phyloP scores from a whole-genome alignment of 2,113 vertebrate species.

The Microcebus griseorufus region DNA sequence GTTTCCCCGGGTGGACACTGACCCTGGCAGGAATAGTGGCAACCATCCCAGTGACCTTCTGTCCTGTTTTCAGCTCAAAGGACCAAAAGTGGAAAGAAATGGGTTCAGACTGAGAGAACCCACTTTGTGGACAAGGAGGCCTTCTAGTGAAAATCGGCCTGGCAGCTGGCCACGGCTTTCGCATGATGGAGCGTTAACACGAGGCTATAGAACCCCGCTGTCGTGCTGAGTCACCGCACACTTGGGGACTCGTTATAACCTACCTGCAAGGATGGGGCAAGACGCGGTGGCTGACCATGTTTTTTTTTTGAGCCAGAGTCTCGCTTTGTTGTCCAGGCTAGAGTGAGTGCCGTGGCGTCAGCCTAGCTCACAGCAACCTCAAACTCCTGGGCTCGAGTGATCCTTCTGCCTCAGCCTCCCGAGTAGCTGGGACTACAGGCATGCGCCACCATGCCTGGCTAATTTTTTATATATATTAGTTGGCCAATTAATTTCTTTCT shows the following conservation, averaged over 20 bases:
- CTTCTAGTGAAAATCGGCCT: not conserved
- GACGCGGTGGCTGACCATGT: accelerated
- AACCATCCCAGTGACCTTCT: not conserved
- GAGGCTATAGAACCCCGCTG: accelerated
- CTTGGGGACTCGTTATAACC: not conserved
- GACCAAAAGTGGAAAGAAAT: not conserved
- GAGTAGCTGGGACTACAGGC: too few relatives aligned
- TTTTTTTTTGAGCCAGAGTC: not conserved
- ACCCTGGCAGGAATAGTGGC: not conserved
- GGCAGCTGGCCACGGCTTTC: not conserved
- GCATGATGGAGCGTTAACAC: accelerated
- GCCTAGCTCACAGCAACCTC: too few relatives aligned
- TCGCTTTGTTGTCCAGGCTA: too few relatives aligned
- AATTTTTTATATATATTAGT: too few relatives aligned
- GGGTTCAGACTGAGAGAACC: not conserved
- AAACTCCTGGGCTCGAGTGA: too few relatives aligned
- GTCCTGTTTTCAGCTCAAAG: not conserved
- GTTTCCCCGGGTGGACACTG: not conserved
- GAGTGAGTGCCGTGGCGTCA: too few relatives aligned
- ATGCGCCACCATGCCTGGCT: too few relatives aligned
- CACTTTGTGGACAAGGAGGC: not conserved
- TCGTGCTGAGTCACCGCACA: not conserved
- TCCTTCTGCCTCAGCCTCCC: too few relatives aligned
- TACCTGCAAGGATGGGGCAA: not conserved
- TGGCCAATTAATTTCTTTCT: too few relatives aligned